phyloP scores from a whole-genome alignment of 2,888 invertebrate species.

The Lampropteryx suffumata region DNA sequence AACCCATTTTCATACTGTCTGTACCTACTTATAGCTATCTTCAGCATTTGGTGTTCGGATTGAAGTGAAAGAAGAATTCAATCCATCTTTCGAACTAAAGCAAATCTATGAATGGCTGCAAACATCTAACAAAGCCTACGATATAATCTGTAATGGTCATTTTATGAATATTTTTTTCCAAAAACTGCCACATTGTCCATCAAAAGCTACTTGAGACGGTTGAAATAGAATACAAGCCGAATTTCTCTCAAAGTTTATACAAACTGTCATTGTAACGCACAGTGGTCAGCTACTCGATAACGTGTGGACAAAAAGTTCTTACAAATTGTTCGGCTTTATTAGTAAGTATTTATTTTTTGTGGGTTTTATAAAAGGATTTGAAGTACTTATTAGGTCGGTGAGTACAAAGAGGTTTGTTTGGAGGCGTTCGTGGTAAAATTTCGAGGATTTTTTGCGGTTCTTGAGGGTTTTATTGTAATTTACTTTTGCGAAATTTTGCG shows the following conservation, averaged over 20 bases:
- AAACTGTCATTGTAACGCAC: slow-evolving; percentile 38
- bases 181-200: slow-evolving; percentile 36
- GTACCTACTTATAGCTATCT: too few species aligned
- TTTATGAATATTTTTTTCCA: slow-evolving; percentile 36
- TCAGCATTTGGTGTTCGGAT: too few species aligned
- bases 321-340: slow-evolving; percentile 44
- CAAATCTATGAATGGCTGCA: slow-evolving; percentile 25
- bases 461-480: slow-evolving; percentile 14
- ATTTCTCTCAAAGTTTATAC: slow-evolving; percentile 25
- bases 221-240: slow-evolving; percentile 49
- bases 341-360: slow-evolving; percentile 43
- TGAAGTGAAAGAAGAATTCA: neutral
- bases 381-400: slow-evolving; percentile 42
- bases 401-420: slow-evolving; percentile 44
- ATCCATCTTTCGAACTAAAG: neutral
- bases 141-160: slow-evolving; percentile 47
- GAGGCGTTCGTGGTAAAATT: slow-evolving; percentile 52
- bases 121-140: slow-evolving; percentile 21
- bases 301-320: slow-evolving; percentile 42
- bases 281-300: slow-evolving; percentile 52
- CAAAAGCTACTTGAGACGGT: slow-evolving; percentile 46
- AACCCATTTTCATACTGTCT: too few species aligned
- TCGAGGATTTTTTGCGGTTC: slow-evolving; percentile 29
- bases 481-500: neutral
- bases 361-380: slow-evolving; percentile 50